phyloP scores from a whole-genome alignment of 2,797 vertebrate genomes.

The Melopsittacus undulatus region DNA sequence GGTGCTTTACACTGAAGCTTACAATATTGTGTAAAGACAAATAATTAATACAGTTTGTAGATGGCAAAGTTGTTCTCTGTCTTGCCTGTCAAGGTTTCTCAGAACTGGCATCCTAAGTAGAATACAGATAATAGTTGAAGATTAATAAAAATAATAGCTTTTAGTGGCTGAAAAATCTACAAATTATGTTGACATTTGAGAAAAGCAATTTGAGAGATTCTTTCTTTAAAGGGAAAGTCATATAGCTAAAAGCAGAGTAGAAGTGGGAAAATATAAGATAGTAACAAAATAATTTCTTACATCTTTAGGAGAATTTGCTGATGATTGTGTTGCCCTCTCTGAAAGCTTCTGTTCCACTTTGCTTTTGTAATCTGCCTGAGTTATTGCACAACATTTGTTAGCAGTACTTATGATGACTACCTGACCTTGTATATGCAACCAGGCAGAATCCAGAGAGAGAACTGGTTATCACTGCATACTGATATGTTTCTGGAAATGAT shows the following conservation, averaged over 20 bases:
- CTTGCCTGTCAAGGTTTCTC: not conserved
- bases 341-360: not conserved
- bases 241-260: not conserved
- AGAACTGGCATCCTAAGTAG: not conserved
- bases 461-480: not conserved
- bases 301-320: not conserved
- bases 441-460: not conserved
- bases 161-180: not conserved
- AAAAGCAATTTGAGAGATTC: not conserved
- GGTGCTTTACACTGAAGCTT: not conserved
- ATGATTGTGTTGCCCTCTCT: not conserved
- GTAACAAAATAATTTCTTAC: not conserved
- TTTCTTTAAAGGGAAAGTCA: not conserved
- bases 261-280: not conserved
- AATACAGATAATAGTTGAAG: not conserved
- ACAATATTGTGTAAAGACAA: not conserved
- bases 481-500: conserved; percentile 12
- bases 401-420: not conserved
- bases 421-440: not conserved
- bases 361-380: not conserved
- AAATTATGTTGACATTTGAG: not conserved
- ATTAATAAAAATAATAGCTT: not conserved
- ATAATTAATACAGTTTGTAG: not conserved
- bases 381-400: not conserved
- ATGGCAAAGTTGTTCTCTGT: not conserved